A percentile compares a stretch with the other conserved stretches of the same genome.
These are phyloP conservation scores for Melanerpes aurifrons DNA, from an alignment of 2,113 vertebrate genomes.

Conservation along the genomic window DNA sequence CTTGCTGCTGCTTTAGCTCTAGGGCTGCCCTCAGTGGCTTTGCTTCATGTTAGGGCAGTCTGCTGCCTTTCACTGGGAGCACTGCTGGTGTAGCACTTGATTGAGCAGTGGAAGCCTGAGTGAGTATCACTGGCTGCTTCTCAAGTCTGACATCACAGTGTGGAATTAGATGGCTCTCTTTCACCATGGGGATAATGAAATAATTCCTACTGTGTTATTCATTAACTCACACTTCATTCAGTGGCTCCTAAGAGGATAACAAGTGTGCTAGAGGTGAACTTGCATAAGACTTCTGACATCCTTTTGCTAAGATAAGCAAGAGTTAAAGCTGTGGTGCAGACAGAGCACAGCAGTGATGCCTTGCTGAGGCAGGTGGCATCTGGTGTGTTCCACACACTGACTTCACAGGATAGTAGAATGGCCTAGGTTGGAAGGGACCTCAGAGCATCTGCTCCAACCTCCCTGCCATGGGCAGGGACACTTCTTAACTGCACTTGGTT, in stretches of 20 bases:
- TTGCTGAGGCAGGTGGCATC: neutral
- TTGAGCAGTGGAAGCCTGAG: conserved; percentile 12
- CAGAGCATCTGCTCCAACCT: too few relatives aligned
- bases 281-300: conserved; percentile 30
- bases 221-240: conserved; percentile 66
- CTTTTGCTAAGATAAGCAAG: conserved; percentile 24
- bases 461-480: too few relatives aligned
- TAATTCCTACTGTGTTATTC: conserved; percentile 56
- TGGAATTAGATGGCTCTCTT: conserved; percentile 54
- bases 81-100: neutral
- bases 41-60: neutral
- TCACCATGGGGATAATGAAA: conserved; percentile 52
- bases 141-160: conserved; percentile 52
- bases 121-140: conserved; percentile 36
- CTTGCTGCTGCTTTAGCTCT: neutral
- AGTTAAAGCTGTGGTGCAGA: neutral
- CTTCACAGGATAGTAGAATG: neutral
- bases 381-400: neutral
- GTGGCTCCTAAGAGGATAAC: conserved; percentile 16
- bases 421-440: neutral
- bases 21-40: neutral
- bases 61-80: neutral
- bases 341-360: neutral
- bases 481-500: too few relatives aligned
- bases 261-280: conserved; percentile 32